Percentiles rank a stretch among this genome's conserved stretches.
Evolutionary conservation across 2,888 invertebrate genomes (phyloP).

Genomic region (Cheilosia impressa): DNA sequence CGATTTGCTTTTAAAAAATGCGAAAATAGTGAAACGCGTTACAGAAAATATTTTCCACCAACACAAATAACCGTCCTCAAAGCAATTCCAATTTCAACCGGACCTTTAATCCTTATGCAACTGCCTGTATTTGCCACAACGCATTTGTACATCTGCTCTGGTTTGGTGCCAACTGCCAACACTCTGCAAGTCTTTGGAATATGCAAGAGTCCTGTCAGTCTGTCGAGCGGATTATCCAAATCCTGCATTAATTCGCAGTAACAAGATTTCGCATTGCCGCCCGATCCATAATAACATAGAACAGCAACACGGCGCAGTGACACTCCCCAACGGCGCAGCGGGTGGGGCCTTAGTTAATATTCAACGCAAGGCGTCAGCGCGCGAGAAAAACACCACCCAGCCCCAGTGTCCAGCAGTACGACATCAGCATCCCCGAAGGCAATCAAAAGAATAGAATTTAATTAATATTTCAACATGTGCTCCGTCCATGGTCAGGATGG

Average conservation of each 20-base stretch:
- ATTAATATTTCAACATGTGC: slow-evolving; percentile 66
- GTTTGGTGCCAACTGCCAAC: no score
- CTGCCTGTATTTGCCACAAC: no score
- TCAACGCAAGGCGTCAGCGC: slow-evolving; percentile 41
- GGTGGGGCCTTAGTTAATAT: slow-evolving; percentile 48
- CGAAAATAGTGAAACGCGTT: no score
- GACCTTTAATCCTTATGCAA: no score
- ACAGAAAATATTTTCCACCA: no score
- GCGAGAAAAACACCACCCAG: slow-evolving; percentile 29
- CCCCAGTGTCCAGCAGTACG: background rate
- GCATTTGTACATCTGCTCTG: no score
- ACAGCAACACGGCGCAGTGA: slow-evolving; percentile 21
- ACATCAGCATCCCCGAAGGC: slow-evolving; percentile 17
- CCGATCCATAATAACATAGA: slow-evolving; percentile 30
- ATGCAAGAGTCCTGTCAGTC: background rate
- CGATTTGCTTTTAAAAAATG: no score
- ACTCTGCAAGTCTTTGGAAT: no score
- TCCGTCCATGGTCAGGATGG: slow-evolving; percentile 27
- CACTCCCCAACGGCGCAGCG: slow-evolving; percentile 49
- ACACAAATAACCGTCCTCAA: no score
- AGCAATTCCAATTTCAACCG: no score
- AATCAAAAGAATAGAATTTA: slow-evolving; percentile 67
- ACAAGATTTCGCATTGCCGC: background rate
- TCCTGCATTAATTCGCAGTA: background rate
- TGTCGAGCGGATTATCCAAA: background rate